Percentiles rank a stretch among this genome's conserved stretches.
Evolutionary conservation across 1,140 invertebrate species (phyloP).

Genomic region (Dufourea novaeangliae): DNA sequence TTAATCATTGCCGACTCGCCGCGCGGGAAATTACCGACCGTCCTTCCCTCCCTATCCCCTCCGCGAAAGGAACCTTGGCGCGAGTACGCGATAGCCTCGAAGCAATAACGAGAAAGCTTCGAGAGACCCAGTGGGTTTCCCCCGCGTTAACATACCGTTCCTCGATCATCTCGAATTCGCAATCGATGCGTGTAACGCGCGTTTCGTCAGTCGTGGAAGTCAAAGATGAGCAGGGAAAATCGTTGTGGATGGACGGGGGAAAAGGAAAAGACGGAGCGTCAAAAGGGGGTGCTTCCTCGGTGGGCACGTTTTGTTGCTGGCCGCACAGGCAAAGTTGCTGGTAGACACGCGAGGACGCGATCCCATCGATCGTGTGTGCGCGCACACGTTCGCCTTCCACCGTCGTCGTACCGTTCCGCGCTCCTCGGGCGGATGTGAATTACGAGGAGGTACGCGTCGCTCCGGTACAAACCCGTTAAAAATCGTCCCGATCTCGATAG

Average conservation of each 20-base stretch:
- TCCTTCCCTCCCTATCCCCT: no score
- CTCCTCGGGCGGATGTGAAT: conserved; percentile 25
- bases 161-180: not conserved
- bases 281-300: no score
- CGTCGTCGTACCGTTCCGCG: not conserved
- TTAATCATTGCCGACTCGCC: conserved; percentile 63
- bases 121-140: conserved; percentile 11
- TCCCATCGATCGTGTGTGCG: conserved; percentile 36
- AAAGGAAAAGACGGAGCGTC: not conserved
- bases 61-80: conserved; percentile 56
- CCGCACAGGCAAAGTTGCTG: conserved; percentile 27
- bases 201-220: not conserved
- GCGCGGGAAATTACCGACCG: conserved; percentile 62
- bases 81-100: conserved; percentile 39
- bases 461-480: not conserved
- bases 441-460: conserved; percentile 15
- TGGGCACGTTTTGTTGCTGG: conserved; percentile 22
- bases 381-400: conserved; percentile 4
- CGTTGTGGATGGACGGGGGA: not conserved
- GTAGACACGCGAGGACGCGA: conserved; percentile 44
- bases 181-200: not conserved
- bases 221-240: not conserved
- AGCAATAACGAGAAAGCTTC: conserved; percentile 50
- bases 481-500: conserved; percentile 10
- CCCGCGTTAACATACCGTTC: no score